phyloP scores from a whole-genome alignment of 2,888 invertebrate species.

The Gnatocerus cornutus region DNA sequence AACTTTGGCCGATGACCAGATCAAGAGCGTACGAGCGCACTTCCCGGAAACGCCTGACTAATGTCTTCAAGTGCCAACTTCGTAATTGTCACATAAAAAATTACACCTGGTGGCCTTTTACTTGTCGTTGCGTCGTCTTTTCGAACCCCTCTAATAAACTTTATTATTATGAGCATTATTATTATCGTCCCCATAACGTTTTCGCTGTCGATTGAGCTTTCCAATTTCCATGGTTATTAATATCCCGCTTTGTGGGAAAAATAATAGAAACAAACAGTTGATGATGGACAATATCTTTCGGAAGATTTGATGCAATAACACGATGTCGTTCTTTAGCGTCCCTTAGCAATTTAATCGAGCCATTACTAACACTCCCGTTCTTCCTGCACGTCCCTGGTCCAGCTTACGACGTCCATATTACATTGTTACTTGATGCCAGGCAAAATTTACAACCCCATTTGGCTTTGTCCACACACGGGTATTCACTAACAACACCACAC shows the following conservation, averaged over 20 bases:
- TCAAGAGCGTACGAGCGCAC: too few relatives aligned
- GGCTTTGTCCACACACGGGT: conserved; percentile 61
- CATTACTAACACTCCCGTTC: conserved; percentile 60
- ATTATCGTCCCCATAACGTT: conserved; percentile 20
- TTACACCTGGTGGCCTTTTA: too few relatives aligned
- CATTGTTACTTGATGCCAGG: conserved; percentile 59
- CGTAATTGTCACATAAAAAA: too few relatives aligned
- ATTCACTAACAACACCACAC: conserved; percentile 56
- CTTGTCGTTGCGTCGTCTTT: conserved; percentile 16
- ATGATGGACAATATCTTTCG: conserved; percentile 51
- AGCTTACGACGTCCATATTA: conserved; percentile 60
- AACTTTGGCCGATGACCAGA: not conserved
- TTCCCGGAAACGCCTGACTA: too few relatives aligned
- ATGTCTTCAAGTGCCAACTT: too few relatives aligned
- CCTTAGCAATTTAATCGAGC: conserved; percentile 58
- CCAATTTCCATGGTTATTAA: conserved; percentile 46
- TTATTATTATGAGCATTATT: not conserved
- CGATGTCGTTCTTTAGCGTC: conserved; percentile 55
- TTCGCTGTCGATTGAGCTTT: conserved; percentile 46
- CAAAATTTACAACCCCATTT: conserved; percentile 62
- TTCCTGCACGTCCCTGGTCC: conserved; percentile 59
- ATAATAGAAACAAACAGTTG: conserved; percentile 52
- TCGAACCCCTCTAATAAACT: conserved; percentile 42
- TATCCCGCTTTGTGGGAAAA: conserved; percentile 42
- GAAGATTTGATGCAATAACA: conserved; percentile 58